Evolutionary conservation across 2,113 vertebrate species (phyloP).

Genomic region (Rhea americana): DNA sequence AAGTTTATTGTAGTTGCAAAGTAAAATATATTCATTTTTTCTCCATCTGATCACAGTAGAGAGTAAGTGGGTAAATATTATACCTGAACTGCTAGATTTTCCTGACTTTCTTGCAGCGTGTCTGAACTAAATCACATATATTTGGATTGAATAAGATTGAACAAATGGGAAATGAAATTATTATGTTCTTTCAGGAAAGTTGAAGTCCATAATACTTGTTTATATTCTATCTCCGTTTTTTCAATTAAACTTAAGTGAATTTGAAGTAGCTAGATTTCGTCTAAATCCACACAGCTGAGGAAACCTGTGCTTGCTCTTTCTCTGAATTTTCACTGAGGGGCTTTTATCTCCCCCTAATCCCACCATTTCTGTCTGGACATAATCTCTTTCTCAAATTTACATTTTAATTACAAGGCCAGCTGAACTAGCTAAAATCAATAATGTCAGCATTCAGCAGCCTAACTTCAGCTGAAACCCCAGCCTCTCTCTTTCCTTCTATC

Average conservation of each 20-base stretch:
- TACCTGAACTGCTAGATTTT: neutral
- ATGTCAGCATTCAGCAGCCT: slow-evolving; percentile 81
- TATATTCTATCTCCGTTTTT: slow-evolving; percentile 55
- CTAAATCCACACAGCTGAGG: slow-evolving; percentile 74
- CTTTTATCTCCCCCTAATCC: slow-evolving; percentile 94
- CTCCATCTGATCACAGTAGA: neutral
- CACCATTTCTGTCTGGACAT: slow-evolving; percentile 94
- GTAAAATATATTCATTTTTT: neutral
- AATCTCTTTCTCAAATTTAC: slow-evolving; percentile 99
- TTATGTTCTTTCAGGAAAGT: neutral
- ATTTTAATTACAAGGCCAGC: slow-evolving; percentile 99
- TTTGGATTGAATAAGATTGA: neutral
- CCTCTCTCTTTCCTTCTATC: slow-evolving; percentile 86
- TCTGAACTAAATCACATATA: neutral
- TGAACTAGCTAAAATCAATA: slow-evolving; percentile 96
- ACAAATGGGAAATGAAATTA: neutral
- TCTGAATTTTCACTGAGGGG: slow-evolving; percentile 83
- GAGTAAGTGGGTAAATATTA: neutral
- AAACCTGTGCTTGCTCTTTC: slow-evolving; percentile 68
- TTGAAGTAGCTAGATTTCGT: slow-evolving; percentile 59
- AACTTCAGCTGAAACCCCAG: slow-evolving; percentile 74
- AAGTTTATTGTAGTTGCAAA: neutral
- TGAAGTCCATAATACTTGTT: slow-evolving; percentile 24
- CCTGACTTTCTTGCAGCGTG: neutral
- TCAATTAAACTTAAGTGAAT: slow-evolving; percentile 67